Percentiles rank a stretch among this genome's conserved stretches.
phyloP scores from a whole-genome alignment of 2,797 vertebrate genomes.

The Gorsachius magnificus region DNA sequence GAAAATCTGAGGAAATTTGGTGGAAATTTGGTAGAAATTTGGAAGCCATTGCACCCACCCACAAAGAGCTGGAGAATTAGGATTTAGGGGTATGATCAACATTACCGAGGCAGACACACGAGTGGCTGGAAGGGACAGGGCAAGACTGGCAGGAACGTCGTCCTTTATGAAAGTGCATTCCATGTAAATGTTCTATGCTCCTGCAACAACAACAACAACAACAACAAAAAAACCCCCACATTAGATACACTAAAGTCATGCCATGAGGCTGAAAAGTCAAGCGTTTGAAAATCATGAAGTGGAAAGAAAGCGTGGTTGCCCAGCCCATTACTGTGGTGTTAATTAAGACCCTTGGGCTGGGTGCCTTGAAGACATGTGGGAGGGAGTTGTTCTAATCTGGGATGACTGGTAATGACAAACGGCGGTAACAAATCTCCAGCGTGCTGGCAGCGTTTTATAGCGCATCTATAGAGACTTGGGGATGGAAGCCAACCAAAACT shows the following conservation, averaged over 20 bases:
- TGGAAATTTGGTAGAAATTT: neutral
- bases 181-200: neutral
- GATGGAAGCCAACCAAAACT: slow-evolving; percentile 10
- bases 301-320: neutral
- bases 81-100: neutral
- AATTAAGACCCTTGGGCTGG: neutral
- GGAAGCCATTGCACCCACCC: neutral
- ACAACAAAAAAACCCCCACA: neutral
- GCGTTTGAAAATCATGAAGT: neutral
- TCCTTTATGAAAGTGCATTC: neutral
- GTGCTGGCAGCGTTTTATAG: neutral
- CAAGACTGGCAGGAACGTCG: neutral
- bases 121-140: neutral
- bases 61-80: neutral
- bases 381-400: neutral
- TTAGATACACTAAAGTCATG: neutral
- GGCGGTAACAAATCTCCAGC: neutral
- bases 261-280: neutral
- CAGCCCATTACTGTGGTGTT: neutral
- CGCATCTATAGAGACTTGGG: neutral
- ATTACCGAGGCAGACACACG: accelerated
- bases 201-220: neutral
- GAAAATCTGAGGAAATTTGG: neutral
- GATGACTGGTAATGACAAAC: neutral
- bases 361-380: neutral